Conservation (phyloP, 1,140 invertebrate genomes). For the Uloborus diversus region DNA sequence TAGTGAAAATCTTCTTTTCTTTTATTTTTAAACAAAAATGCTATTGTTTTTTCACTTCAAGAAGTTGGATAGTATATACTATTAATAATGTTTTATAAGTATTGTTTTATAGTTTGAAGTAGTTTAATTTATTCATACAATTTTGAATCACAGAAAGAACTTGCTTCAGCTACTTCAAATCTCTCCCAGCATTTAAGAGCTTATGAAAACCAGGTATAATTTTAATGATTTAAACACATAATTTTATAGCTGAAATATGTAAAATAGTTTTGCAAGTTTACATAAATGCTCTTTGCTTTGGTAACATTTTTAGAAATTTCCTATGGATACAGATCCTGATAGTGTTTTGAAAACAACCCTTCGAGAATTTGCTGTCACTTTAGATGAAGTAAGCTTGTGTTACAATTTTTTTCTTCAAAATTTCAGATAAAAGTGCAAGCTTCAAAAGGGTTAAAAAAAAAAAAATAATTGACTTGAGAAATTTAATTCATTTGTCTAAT, state of each 20-base stretch:
- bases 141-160: constrained; percentile 65
- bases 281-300: neutral
- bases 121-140: neutral
- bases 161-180: constrained; percentile 65
- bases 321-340: constrained; percentile 65
- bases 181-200: constrained; percentile 66
- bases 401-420: too few relatives aligned
- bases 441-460: too few relatives aligned
- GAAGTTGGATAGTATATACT: neutral
- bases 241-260: neutral
- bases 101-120: neutral
- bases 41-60: too few relatives aligned
- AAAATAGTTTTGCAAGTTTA: neutral
- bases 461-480: neutral
- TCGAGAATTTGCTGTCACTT: constrained; percentile 65
- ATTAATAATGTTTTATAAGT: neutral
- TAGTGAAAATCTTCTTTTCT: too few relatives aligned
- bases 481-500: neutral
- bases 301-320: constrained; percentile 63
- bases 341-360: constrained; percentile 66
- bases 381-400: constrained; percentile 65
- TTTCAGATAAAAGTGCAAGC: too few relatives aligned
- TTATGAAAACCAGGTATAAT: constrained; percentile 66
- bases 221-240: neutral
- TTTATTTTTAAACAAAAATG: too few relatives aligned